phyloP scores from a whole-genome alignment of 2,797 vertebrate species.

The Thripadectes ignobilis region DNA sequence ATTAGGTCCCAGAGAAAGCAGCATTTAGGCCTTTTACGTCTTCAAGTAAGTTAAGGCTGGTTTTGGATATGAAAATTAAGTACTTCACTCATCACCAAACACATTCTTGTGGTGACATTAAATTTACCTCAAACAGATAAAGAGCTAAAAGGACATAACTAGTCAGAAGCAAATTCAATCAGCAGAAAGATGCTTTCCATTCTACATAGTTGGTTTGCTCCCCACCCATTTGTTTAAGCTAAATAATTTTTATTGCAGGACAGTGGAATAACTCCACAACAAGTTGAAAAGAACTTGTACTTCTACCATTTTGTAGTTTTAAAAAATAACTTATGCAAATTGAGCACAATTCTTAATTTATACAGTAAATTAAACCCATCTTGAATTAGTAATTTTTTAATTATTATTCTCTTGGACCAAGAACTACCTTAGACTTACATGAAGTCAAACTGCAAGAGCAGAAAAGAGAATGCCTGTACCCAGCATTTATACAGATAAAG shows the following conservation, averaged over 20 bases:
- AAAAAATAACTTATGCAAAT: neutral
- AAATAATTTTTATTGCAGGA: neutral
- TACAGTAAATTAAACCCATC: neutral
- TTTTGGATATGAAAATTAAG: neutral
- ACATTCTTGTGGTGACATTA: neutral
- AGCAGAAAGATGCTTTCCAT: neutral
- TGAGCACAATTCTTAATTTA: neutral
- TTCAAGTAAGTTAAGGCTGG: neutral
- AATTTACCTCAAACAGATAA: neutral
- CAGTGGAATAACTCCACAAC: neutral
- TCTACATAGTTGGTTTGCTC: rapidly evolving
- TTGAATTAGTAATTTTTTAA: neutral
- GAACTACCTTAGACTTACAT: neutral
- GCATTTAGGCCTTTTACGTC: neutral
- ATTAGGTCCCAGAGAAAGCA: neutral
- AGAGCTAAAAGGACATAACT: neutral
- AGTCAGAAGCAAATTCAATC: neutral
- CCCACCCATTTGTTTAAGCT: neutral
- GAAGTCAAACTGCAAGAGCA: neutral
- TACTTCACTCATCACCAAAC: neutral
- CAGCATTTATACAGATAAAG: neutral
- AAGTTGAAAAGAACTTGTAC: neutral
- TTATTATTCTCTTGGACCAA: neutral
- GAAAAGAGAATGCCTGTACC: neutral
- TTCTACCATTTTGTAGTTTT: neutral